Percentiles rank a stretch among this genome's conserved stretches.
phyloP scores from a whole-genome alignment of 2,888 invertebrate species.

The Lucinisca nassula region DNA sequence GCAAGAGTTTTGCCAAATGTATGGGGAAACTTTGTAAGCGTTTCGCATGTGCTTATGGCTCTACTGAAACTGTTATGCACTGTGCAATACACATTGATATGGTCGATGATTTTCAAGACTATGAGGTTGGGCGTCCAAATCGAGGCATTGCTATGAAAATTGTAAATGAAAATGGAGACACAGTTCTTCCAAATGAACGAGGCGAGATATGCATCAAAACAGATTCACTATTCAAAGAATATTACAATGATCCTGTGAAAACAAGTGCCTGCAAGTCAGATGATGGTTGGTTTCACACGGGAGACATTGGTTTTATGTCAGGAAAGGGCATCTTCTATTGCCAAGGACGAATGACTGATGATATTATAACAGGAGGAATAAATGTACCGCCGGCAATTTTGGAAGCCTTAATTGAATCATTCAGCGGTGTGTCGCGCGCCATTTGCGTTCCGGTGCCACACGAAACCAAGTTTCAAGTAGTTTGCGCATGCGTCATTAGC shows the following conservation, averaged over 20 bases:
- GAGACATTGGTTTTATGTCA: neutral
- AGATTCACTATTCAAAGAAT: neutral
- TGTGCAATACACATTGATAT: neutral
- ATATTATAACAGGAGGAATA: neutral
- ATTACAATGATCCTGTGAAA: neutral
- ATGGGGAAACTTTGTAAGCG: neutral
- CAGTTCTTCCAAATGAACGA: neutral
- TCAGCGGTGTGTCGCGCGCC: neutral
- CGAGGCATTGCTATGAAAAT: neutral
- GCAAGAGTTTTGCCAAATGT: neutral
- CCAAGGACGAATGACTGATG: neutral
- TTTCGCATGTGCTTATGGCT: neutral
- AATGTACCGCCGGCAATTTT: neutral
- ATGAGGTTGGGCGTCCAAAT: neutral
- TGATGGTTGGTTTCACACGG: constrained; percentile 1
- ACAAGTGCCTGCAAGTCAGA: neutral
- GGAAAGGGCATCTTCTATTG: neutral
- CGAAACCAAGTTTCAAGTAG: constrained; percentile 15
- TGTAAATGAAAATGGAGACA: neutral
- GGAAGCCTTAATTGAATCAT: neutral
- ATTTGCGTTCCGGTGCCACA: constrained; percentile 39
- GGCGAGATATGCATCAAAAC: neutral
- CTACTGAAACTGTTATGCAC: neutral
- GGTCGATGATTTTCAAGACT: neutral
- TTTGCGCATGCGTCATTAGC: constrained; percentile 48